phyloP scores from a whole-genome alignment of 2,113 vertebrate species.

The Isichthys henryi region DNA sequence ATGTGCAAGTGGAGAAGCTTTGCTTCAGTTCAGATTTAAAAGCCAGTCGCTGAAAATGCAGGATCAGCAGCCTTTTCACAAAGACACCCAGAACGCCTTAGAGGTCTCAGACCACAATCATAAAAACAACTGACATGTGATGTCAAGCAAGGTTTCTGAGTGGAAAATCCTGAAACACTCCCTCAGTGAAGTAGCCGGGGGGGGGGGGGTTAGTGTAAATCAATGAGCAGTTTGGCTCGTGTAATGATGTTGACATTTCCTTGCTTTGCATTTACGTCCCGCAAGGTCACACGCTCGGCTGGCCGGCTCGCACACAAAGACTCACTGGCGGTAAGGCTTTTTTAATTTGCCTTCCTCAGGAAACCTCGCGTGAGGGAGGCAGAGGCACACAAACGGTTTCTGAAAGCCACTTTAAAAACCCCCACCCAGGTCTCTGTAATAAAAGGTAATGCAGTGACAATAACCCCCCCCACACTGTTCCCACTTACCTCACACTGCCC shows the following conservation, averaged over 20 bases:
- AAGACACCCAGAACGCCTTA: background rate
- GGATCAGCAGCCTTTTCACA: background rate
- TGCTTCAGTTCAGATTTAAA: background rate
- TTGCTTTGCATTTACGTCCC: background rate
- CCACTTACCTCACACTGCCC: background rate
- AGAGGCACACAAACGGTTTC: background rate
- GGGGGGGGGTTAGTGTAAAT: background rate
- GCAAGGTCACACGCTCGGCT: background rate
- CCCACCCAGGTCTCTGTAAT: background rate
- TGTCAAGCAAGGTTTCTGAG: background rate
- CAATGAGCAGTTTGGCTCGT: background rate
- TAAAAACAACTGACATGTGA: background rate
- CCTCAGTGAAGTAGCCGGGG: background rate
- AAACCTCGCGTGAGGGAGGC: background rate
- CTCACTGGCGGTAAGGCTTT: background rate
- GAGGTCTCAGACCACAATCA: background rate
- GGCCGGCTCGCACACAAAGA: background rate
- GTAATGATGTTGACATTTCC: slow-evolving; percentile 18
- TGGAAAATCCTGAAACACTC: background rate
- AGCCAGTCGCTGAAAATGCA: background rate
- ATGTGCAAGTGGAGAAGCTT: background rate
- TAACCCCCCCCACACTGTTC: background rate
- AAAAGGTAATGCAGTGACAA: background rate
- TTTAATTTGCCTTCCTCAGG: background rate
- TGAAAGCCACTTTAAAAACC: background rate